These are phyloP conservation scores for Threskiornis aethiopicus DNA, from an alignment of 2,797 vertebrate genomes.

Conservation along the genomic window DNA sequence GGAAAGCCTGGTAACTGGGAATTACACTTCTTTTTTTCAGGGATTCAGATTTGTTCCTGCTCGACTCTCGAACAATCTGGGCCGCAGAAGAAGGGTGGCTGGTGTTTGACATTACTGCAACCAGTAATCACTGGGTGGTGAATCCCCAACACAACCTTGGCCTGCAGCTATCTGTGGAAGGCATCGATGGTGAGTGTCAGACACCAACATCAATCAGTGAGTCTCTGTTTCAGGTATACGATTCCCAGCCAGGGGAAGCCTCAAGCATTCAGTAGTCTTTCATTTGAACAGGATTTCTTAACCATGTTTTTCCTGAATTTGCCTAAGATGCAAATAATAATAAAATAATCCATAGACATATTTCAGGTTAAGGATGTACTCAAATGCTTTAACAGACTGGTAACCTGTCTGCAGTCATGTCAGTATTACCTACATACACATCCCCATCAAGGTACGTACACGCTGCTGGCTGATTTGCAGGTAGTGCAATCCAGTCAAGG, in stretches of 20 bases:
- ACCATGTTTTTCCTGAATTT: neutral
- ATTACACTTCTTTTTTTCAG: conserved; percentile 65
- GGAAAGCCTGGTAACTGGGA: neutral
- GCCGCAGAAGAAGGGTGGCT: conserved; percentile 96
- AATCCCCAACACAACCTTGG: conserved; percentile 93
- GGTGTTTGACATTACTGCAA: conserved; percentile 95
- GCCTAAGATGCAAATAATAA: neutral
- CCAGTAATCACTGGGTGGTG: conserved; percentile 98
- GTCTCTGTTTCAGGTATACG: rapidly evolving
- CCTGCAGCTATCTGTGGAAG: conserved; percentile 92
- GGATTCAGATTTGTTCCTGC: conserved; percentile 91
- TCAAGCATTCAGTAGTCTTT: neutral
- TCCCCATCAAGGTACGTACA: rapidly evolving
- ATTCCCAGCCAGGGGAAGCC: neutral
- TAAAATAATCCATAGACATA: neutral
- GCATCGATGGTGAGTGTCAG: conserved; percentile 82
- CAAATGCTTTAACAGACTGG: neutral
- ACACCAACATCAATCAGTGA: neutral
- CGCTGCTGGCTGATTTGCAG: neutral
- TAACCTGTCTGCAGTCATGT: neutral
- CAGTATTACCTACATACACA: neutral
- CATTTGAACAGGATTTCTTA: neutral
- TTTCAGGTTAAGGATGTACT: neutral
- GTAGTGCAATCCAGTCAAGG: neutral
- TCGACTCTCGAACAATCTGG: conserved; percentile 95